phyloP scores from a whole-genome alignment of 1,140 invertebrate species.

The Gryon sp. region DNA sequence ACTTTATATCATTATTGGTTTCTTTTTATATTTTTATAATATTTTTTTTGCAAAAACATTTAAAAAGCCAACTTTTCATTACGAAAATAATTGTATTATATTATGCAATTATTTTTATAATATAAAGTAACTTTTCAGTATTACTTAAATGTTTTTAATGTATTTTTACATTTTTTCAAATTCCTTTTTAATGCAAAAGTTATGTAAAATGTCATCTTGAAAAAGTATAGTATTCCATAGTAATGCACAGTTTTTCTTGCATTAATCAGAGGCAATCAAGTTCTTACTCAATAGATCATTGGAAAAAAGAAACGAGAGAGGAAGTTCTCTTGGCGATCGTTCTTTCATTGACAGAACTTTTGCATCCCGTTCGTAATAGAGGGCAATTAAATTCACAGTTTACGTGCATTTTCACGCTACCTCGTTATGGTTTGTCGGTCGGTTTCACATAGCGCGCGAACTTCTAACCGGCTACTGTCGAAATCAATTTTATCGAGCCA shows the following conservation, averaged over 20 bases:
- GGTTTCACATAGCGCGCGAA: constrained; percentile 38
- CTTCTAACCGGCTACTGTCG: constrained; percentile 32
- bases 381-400: constrained; percentile 56
- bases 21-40: too few species aligned
- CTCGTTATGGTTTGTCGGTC: constrained; percentile 54
- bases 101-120: too few species aligned
- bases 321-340: constrained; percentile 25
- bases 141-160: too few species aligned
- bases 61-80: too few species aligned
- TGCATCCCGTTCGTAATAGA: constrained; percentile 46
- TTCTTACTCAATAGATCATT: constrained; percentile 11
- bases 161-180: too few species aligned
- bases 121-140: too few species aligned
- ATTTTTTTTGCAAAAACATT: too few species aligned
- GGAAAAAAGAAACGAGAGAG: constrained; percentile 2
- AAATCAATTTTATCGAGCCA: constrained; percentile 46
- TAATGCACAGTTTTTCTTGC: constrained; percentile 16
- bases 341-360: constrained; percentile 55
- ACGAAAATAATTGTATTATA: too few species aligned
- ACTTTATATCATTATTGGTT: too few species aligned
- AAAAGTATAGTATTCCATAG: too few species aligned
- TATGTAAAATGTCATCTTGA: too few species aligned
- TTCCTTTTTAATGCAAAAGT: too few species aligned
- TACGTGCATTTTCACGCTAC: constrained; percentile 60
- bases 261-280: background rate